A percentile compares a stretch with the other conserved stretches of the same genome.
These are phyloP conservation scores for Pantelozetes paolii DNA, from an alignment of 2,888 invertebrate genomes.

Conservation along the genomic window DNA sequence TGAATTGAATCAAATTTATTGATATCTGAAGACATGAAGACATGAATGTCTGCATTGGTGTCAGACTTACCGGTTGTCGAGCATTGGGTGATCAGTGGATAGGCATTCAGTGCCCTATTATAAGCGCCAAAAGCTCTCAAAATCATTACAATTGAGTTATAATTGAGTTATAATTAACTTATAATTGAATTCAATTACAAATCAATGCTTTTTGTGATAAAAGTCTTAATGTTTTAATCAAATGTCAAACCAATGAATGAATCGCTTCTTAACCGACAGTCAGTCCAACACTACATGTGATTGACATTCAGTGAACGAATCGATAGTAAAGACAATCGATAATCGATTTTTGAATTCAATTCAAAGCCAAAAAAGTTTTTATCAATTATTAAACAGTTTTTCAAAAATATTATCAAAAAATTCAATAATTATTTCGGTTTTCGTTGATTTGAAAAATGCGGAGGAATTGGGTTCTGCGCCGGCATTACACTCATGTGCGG, in stretches of 20 bases:
- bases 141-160: background rate
- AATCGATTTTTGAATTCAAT: background rate
- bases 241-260: background rate
- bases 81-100: constrained; percentile 39
- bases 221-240: background rate
- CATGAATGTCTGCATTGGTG: no score
- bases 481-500: constrained; percentile 8
- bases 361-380: background rate
- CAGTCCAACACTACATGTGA: background rate
- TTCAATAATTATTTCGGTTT: constrained; percentile 20
- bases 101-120: constrained; percentile 15
- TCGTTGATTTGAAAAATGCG: constrained; percentile 28
- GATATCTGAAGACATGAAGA: no score
- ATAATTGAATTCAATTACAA: background rate
- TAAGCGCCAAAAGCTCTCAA: constrained; percentile 30
- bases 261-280: background rate
- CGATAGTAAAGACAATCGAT: background rate
- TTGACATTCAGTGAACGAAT: background rate
- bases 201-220: background rate
- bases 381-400: background rate
- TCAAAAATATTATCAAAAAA: no score
- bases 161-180: background rate
- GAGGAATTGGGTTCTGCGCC: background rate
- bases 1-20: no score
- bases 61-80: constrained; percentile 38